Percentiles rank a stretch among this genome's conserved stretches.
These are phyloP conservation scores for Xenopus tropicalis DNA, from an alignment of 2,113 vertebrate genomes.

Conservation along the genomic window UCB_Xtro_10.0 CM004451.2:81403501-81404000, in stretches of 20 bases:
- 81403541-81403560: constrained; percentile 32
- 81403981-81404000: too few relatives aligned
- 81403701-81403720: constrained; percentile 11
- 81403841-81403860: neutral
- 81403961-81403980: too few relatives aligned
- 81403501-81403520: constrained; percentile 20
- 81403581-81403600: constrained; percentile 42
- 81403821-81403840: neutral
- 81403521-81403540: constrained; percentile 10
- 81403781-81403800: constrained; percentile 33
- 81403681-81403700: constrained; percentile 4
- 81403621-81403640: constrained; percentile 38
- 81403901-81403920: too few relatives aligned
- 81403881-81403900: too few relatives aligned
- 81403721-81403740: constrained; percentile 27
- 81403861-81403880: too few relatives aligned
- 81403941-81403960: too few relatives aligned
- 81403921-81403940: too few relatives aligned
- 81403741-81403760: constrained; percentile 35
- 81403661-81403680: constrained; percentile 2
- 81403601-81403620: constrained; percentile 32
- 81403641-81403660: constrained; percentile 24
- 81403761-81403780: constrained; percentile 34
- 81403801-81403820: constrained; percentile 22
- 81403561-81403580: constrained; percentile 37